Evolutionary conservation across 2,113 vertebrate genomes (phyloP).

Genomic region (Notiomystis cincta): DNA sequence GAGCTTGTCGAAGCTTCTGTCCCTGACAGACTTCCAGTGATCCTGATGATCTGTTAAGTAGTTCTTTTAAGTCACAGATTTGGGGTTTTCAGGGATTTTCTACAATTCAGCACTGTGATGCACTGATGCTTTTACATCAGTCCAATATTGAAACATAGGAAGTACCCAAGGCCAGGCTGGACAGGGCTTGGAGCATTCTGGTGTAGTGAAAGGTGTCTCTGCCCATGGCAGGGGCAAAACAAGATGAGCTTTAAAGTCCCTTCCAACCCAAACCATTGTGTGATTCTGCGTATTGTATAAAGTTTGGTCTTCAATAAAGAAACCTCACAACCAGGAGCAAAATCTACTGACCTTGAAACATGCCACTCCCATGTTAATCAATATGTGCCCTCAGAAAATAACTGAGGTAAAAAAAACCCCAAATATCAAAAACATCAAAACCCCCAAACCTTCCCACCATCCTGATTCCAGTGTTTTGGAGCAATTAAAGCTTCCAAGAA

Average conservation of each 20-base stretch:
- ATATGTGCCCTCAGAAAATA: background rate
- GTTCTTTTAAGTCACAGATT: background rate
- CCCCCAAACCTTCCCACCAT: background rate
- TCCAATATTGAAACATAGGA: background rate
- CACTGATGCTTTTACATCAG: background rate
- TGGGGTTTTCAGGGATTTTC: background rate
- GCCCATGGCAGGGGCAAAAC: background rate
- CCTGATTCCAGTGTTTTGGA: background rate
- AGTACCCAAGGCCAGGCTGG: background rate
- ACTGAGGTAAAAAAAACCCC: background rate
- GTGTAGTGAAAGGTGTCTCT: background rate
- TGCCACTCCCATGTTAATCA: background rate
- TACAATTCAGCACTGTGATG: background rate
- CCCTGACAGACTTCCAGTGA: background rate
- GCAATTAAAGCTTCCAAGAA: background rate
- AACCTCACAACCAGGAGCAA: background rate
- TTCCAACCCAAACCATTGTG: background rate
- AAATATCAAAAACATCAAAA: background rate
- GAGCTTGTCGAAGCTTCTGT: background rate
- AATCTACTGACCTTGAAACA: background rate
- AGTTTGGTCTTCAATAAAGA: background rate
- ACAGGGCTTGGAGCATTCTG: background rate
- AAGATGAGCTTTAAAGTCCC: background rate
- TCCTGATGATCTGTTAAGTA: background rate
- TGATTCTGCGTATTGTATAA: background rate